phyloP scores from a whole-genome alignment of 2,888 invertebrate genomes.

The Hedychridium roseum region DNA sequence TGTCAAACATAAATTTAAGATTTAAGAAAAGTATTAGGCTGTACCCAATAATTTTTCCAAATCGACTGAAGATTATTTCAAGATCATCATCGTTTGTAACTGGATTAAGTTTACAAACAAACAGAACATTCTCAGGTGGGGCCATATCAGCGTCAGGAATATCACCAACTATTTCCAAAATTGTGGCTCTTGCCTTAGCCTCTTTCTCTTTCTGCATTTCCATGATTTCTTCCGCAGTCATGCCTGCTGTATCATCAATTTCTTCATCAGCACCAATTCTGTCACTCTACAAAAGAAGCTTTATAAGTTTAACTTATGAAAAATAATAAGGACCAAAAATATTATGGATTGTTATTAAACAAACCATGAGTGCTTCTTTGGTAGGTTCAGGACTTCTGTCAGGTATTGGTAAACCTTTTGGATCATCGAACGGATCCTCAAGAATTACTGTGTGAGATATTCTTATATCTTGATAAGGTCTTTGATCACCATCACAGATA shows the following conservation, averaged over 20 bases:
- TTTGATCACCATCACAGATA: constrained; percentile 87
- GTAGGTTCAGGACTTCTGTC: constrained; percentile 90
- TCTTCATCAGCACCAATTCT: constrained; percentile 94
- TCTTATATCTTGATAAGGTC: constrained; percentile 94
- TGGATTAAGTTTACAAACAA: constrained; percentile 98
- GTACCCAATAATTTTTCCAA: constrained; percentile 85
- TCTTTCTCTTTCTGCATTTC: constrained; percentile 91
- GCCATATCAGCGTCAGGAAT: constrained; percentile 96
- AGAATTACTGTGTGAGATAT: constrained; percentile 96
- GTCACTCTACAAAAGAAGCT: constrained; percentile 70
- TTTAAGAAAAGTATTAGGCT: too few species aligned
- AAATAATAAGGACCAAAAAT: too few species aligned
- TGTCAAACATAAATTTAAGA: constrained; percentile 2
- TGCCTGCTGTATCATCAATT: constrained; percentile 88
- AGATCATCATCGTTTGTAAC: constrained; percentile 97
- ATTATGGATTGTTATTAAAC: too few species aligned
- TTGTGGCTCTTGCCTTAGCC: constrained; percentile 95
- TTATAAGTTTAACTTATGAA: constrained; percentile 1
- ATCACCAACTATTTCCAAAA: constrained; percentile 98
- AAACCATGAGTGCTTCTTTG: constrained; percentile 73
- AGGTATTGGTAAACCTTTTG: constrained; percentile 78
- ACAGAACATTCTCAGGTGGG: constrained; percentile 98
- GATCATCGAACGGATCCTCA: constrained; percentile 96
- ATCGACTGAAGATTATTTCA: constrained; percentile 96
- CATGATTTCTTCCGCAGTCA: constrained; percentile 82